phyloP scores from a whole-genome alignment of 2,888 invertebrate genomes.

The Enoplolaimus lenunculus region DNA sequence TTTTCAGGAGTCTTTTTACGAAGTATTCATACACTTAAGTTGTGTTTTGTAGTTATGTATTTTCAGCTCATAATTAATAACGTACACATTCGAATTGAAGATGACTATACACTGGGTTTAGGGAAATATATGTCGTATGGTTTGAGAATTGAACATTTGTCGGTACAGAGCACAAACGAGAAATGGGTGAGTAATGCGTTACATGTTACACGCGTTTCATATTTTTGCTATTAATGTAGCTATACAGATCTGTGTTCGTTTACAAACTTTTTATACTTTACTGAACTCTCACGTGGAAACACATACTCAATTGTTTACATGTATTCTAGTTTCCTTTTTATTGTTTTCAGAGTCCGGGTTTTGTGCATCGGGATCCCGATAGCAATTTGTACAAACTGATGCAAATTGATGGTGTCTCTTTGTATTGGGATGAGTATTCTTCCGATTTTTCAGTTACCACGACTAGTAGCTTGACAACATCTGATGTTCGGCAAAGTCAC shows the following conservation, averaged over 20 bases:
- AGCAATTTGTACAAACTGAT: slow-evolving; percentile 60
- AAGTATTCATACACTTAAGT: neutral
- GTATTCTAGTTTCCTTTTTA: no score
- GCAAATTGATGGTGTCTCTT: slow-evolving; percentile 67
- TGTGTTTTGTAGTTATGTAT: slow-evolving; percentile 11
- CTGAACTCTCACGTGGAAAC: no score
- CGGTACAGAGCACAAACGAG: slow-evolving; percentile 80
- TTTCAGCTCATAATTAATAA: slow-evolving; percentile 71
- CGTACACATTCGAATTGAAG: slow-evolving; percentile 91
- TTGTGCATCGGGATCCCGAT: slow-evolving; percentile 34
- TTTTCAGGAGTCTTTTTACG: neutral
- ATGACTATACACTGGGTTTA: slow-evolving; percentile 55
- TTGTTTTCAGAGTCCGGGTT: slow-evolving; percentile 44
- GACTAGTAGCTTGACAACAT: no score
- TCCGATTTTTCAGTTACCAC: no score
- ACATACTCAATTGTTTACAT: no score
- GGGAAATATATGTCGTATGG: slow-evolving; percentile 66
- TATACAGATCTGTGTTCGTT: no score
- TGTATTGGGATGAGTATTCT: slow-evolving; percentile 76
- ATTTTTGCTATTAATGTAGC: no score
- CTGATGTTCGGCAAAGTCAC: no score
- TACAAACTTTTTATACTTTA: no score
- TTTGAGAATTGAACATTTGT: slow-evolving; percentile 66
- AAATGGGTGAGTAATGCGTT: slow-evolving; percentile 60
- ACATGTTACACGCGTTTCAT: no score